Base-by-base conservation (phyloP, 2,113 vertebrate species). In the Eudyptes chrysolophus region DNA sequence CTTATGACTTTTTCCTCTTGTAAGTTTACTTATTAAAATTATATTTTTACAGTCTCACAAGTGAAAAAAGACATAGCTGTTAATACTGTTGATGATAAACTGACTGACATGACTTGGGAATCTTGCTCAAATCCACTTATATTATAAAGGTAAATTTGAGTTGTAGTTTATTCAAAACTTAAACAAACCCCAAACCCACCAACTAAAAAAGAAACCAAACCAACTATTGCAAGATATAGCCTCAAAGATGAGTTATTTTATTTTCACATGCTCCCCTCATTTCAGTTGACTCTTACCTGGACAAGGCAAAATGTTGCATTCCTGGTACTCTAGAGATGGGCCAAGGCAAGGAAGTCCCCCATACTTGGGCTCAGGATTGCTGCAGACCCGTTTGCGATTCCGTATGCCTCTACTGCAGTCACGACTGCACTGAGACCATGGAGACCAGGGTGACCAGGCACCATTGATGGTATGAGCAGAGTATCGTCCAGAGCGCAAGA, bases 231-330 rank as follows among this genome's bases (percentile, higher is more conserved):
- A 84, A 80, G 25, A 76, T 24, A 54, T 1, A 79, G 40, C 4
- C 19, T 72, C 48, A 32, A 92, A 48, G 62, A 48, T 13, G 5
- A 83, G 20, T 27, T 64, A 34, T 14, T 79, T 87, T 34, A 25
- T 58, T 69, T 68, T 52, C 8, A 61, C 11, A 22, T 16, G 19
- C 3, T 48, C 55, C 16, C 57, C 26, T 26, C 2, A 27, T 40
- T 70, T 57, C 5, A 29, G 22, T 15, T 20, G 15, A 42, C 29
- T 61, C 97, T 98, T 95, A 99, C 99, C 99, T 97, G 99, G 99
- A 94, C 99, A 99, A 48, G 99, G 99, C 40, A 99, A 98, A 82
- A 99, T 98, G 97, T 99, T 99, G 95, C 99, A 99, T 91, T 99
- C 99, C 95, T 99, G 99, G 92, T 99, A 99, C 84, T 99, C 99